These are phyloP conservation scores for Hystrix brachyura DNA, from an alignment of 2,113 vertebrate species.

Conservation along the genomic window DNA sequence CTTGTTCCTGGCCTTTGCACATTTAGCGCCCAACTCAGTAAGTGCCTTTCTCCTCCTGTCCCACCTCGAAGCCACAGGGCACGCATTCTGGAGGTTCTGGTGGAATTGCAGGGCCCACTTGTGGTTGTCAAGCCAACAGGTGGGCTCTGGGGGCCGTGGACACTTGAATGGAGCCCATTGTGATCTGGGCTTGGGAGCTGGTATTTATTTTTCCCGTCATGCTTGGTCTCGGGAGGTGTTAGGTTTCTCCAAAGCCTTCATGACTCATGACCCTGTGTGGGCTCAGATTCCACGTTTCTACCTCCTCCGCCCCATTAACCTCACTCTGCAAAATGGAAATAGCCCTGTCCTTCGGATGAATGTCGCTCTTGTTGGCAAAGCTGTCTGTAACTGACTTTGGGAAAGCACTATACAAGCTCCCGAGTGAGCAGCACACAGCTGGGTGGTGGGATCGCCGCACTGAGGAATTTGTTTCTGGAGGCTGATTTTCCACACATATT, in stretches of 20 bases:
- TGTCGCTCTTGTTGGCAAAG: background rate
- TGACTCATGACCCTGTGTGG: slow-evolving; percentile 24
- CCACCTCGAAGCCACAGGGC: background rate
- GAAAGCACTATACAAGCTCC: background rate
- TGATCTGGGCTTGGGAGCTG: background rate
- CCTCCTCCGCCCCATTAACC: background rate
- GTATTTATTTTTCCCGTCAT: slow-evolving; percentile 58
- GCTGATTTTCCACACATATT: slow-evolving; percentile 22
- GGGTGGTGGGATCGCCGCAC: background rate
- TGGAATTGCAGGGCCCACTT: background rate
- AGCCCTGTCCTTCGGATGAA: background rate
- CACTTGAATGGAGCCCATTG: background rate
- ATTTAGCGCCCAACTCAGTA: background rate
- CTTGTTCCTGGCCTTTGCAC: background rate
- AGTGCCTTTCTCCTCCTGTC: background rate
- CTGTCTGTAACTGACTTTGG: background rate
- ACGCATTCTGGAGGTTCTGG: background rate
- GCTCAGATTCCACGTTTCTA: slow-evolving; percentile 17
- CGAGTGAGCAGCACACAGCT: background rate
- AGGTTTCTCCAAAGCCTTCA: slow-evolving; percentile 61
- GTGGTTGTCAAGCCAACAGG: slow-evolving; percentile 17
- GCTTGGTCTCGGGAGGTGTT: slow-evolving; percentile 21
- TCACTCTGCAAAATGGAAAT: slow-evolving; percentile 40
- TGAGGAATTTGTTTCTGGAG: background rate
- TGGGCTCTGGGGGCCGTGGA: slow-evolving; percentile 6